Conservation (phyloP, 2,888 invertebrate genomes). For the Pristionchus japonicus region DNA sequence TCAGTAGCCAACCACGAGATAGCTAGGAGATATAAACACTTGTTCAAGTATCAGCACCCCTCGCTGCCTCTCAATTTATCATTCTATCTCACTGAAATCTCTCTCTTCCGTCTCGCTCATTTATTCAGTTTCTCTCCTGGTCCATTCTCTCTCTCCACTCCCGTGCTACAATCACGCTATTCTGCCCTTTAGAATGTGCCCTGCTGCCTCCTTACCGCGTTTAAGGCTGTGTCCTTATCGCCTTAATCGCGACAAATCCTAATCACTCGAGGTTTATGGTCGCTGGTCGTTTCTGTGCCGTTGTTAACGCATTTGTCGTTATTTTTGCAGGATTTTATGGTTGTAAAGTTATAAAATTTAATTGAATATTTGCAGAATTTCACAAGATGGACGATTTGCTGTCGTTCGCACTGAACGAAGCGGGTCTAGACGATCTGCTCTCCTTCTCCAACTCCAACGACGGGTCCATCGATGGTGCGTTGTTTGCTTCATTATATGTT, state of each 20-base stretch:
- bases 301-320: background rate
- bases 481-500: no score
- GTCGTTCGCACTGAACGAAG: constrained; percentile 60
- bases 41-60: background rate
- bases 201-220: background rate
- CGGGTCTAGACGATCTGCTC: constrained; percentile 62
- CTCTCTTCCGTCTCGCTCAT: background rate
- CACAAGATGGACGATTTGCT: constrained; percentile 57
- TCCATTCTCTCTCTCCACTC: background rate
- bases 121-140: background rate
- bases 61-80: background rate
- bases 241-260: background rate
- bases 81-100: background rate
- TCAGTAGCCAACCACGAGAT: background rate
- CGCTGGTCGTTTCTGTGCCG: background rate
- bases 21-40: constrained; percentile 4
- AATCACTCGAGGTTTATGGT: background rate
- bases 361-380: background rate
- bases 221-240: background rate
- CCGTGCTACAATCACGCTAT: background rate
- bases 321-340: background rate
- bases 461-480: constrained; percentile 13
- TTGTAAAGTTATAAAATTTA: no score
- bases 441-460: constrained; percentile 42
- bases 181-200: background rate